These are phyloP conservation scores for Drosophila simulans DNA, from an alignment of 1,140 invertebrate genomes.

Conservation along the genomic window DNA sequence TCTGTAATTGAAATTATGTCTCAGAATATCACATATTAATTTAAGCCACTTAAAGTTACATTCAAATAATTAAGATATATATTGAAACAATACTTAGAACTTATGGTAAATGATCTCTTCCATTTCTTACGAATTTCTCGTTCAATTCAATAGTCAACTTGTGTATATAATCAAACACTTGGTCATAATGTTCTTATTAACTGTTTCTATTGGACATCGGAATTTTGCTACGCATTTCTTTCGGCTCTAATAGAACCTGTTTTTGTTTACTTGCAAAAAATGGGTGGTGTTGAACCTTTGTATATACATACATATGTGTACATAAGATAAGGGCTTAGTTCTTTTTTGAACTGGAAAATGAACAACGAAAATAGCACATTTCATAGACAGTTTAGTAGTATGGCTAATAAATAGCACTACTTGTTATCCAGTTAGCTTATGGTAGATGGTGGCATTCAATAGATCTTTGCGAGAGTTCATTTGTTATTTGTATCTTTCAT, in stretches of 20 bases:
- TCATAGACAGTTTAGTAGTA: not conserved
- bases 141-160: not conserved
- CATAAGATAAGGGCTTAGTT: not conserved
- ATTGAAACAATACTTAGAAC: not conserved
- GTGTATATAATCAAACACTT: not conserved
- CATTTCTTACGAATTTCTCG: not conserved
- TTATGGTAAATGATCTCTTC: not conserved
- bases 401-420: not conserved
- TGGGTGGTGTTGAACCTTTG: not conserved
- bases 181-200: not conserved
- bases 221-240: slow-evolving; percentile 8
- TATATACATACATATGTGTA: not conserved
- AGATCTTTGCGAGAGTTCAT: not conserved
- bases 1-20: not conserved
- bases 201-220: not conserved
- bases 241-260: not conserved
- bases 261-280: slow-evolving; percentile 7
- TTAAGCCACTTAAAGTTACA: not conserved
- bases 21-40: not conserved
- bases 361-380: too few species aligned
- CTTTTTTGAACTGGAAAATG: not conserved
- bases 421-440: not conserved
- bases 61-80: too few species aligned
- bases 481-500: not conserved
- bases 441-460: not conserved